Evolutionary conservation across 2,888 invertebrate species (phyloP).

Genomic region (Nephrotoma flavescens): DNA sequence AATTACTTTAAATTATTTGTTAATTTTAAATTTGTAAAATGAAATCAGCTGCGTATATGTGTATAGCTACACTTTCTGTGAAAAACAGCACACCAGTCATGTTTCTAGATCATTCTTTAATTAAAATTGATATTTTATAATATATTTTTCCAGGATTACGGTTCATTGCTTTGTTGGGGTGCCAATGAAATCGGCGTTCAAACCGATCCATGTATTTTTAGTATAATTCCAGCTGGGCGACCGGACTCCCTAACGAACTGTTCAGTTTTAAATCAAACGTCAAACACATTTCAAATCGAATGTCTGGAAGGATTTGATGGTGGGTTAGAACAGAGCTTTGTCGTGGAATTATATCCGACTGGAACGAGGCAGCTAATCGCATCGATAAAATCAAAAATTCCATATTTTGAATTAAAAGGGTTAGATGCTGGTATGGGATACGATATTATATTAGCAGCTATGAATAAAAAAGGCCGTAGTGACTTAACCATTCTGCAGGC

Average conservation of each 20-base stretch:
- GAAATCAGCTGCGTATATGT: too few relatives aligned
- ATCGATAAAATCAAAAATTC: slow-evolving; percentile 34
- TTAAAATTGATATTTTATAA: slow-evolving; percentile 14
- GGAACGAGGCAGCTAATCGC: slow-evolving; percentile 30
- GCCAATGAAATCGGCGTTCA: slow-evolving; percentile 57
- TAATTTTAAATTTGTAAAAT: too few relatives aligned
- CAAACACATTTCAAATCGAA: slow-evolving; percentile 53
- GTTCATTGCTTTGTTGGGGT: slow-evolving; percentile 59
- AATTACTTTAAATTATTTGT: too few relatives aligned
- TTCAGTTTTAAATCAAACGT: slow-evolving; percentile 56
- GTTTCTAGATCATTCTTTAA: background rate
- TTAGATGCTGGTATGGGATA: slow-evolving; percentile 53
- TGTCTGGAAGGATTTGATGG: slow-evolving; percentile 65
- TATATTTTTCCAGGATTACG: slow-evolving; percentile 40
- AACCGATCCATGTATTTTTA: slow-evolving; percentile 56
- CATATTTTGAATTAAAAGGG: slow-evolving; percentile 49
- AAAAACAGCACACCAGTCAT: too few relatives aligned
- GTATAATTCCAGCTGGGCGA: slow-evolving; percentile 59
- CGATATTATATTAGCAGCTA: slow-evolving; percentile 50
- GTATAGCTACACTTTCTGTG: too few relatives aligned
- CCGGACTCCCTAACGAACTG: slow-evolving; percentile 61
- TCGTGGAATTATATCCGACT: slow-evolving; percentile 50
- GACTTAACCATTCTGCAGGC: slow-evolving; percentile 47
- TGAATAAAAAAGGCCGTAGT: slow-evolving; percentile 58
- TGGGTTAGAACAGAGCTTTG: slow-evolving; percentile 56